phyloP scores from a whole-genome alignment of 2,888 invertebrate species.

The Spodoptera littoralis region DNA sequence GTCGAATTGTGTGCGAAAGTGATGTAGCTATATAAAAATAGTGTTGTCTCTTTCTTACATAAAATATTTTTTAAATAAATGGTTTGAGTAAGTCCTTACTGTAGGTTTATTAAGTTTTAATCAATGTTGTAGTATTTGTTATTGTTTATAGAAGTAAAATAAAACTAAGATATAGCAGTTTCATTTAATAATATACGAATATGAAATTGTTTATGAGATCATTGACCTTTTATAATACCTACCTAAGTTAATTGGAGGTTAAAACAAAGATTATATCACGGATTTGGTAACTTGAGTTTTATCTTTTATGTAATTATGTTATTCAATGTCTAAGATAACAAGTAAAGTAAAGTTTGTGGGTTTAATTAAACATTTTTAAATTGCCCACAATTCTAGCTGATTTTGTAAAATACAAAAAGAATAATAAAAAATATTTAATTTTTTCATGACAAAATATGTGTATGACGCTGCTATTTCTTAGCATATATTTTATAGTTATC shows the following conservation, averaged over 20 bases:
- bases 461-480: conserved; percentile 26
- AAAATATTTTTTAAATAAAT: too few relatives aligned
- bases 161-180: conserved; percentile 31
- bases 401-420: too few relatives aligned
- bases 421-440: too few relatives aligned
- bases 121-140: conserved; percentile 14
- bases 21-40: conserved; percentile 12
- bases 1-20: conserved; percentile 25
- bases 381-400: too few relatives aligned
- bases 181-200: not conserved
- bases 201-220: conserved; percentile 4
- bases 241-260: conserved; percentile 6
- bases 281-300: not conserved
- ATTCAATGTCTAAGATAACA: too few relatives aligned
- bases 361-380: too few relatives aligned
- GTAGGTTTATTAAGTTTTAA: not conserved
- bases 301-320: too few relatives aligned
- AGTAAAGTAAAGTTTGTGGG: too few relatives aligned
- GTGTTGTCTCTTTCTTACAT: too few relatives aligned
- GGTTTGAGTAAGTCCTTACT: conserved; percentile 6
- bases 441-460: too few relatives aligned
- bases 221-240: not conserved
- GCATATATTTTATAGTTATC: not conserved
- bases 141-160: not conserved
- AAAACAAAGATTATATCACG: not conserved